A percentile compares a stretch with the other conserved stretches of the same genome.
phyloP scores from a whole-genome alignment of 2,888 invertebrate species.

The Philaethria dido region DNA sequence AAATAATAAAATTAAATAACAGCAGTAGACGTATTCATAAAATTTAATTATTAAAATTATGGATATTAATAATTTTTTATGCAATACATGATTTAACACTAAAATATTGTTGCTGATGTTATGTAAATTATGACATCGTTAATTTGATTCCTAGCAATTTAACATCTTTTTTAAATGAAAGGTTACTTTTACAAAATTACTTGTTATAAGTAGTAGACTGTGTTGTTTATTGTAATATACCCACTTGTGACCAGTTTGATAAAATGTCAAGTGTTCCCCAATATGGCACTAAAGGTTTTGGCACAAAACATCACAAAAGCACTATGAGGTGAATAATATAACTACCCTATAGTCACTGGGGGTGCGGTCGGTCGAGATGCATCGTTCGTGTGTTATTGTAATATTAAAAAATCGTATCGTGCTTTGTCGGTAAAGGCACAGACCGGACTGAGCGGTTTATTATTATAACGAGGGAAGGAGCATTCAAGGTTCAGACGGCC shows the following conservation, averaged over 20 bases:
- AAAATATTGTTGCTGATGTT: neutral
- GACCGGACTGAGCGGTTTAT: slow-evolving; percentile 78
- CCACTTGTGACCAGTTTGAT: slow-evolving; percentile 63
- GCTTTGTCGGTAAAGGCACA: slow-evolving; percentile 75
- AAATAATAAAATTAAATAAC: neutral
- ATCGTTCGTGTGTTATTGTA: slow-evolving; percentile 54
- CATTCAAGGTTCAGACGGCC: slow-evolving; percentile 75
- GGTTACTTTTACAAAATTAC: neutral
- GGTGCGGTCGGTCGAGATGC: slow-evolving; percentile 52
- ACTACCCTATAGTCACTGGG: slow-evolving; percentile 51
- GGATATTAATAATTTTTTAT: neutral
- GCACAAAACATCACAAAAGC: slow-evolving; percentile 80
- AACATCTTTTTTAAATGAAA: neutral
- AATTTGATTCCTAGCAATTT: neutral
- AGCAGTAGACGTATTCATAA: neutral
- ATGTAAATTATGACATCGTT: slow-evolving; percentile 17
- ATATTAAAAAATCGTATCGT: slow-evolving; percentile 62
- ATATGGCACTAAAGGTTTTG: slow-evolving; percentile 70
- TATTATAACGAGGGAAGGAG: slow-evolving; percentile 78
- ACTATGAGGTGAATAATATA: slow-evolving; percentile 66
- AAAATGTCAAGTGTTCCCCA: slow-evolving; percentile 60
- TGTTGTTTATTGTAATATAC: slow-evolving; percentile 43
- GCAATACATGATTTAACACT: slow-evolving; percentile 19
- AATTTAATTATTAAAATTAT: neutral
- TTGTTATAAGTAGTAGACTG: neutral